Percentiles rank a stretch among this genome's conserved stretches.
phyloP scores from a whole-genome alignment of 2,113 vertebrate species.

The Sinosuthora webbiana region DNA sequence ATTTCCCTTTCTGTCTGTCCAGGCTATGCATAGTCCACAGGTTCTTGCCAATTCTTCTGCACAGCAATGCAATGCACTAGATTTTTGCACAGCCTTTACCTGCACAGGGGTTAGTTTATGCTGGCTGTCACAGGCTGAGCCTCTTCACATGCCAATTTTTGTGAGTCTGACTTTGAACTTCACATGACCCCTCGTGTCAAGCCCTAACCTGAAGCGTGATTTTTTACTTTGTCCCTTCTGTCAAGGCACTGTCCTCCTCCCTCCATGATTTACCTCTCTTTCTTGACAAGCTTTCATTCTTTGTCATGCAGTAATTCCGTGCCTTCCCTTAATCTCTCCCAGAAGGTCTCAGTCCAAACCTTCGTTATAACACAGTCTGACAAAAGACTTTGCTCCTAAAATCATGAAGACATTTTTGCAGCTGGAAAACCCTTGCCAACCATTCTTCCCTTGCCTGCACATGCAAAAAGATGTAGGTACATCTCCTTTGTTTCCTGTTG shows the following conservation, averaged over 20 bases:
- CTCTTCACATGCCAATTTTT: neutral
- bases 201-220: constrained; percentile 12
- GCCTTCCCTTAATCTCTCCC: neutral
- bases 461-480: neutral
- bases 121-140: neutral
- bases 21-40: neutral
- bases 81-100: neutral
- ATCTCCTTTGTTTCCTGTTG: neutral
- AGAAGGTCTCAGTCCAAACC: neutral
- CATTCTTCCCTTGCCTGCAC: neutral
- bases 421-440: neutral
- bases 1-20: neutral
- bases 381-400: neutral
- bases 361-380: neutral
- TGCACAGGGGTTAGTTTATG: neutral
- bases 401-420: neutral
- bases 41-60: neutral
- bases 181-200: neutral
- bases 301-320: neutral
- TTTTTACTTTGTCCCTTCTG: constrained; percentile 46
- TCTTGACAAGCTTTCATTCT: constrained; percentile 8
- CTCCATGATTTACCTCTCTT: constrained; percentile 18
- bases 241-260: constrained; percentile 32
- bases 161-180: constrained; percentile 43
- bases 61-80: neutral